Evolutionary conservation across 2,113 vertebrate species (phyloP).

Genomic region (Oxyruncus cristatus): DNA sequence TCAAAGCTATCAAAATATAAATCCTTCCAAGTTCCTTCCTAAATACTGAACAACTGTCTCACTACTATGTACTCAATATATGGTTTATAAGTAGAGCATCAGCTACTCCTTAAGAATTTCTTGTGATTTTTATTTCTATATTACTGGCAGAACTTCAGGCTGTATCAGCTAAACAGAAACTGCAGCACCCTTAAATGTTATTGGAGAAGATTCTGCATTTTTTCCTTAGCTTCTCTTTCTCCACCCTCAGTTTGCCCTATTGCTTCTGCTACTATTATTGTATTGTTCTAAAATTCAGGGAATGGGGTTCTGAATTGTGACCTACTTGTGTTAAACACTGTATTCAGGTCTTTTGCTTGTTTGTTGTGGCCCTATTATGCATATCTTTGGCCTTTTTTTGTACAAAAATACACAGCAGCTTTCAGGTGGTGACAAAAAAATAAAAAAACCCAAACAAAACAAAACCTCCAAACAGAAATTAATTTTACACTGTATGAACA

Average conservation of each 20-base stretch:
- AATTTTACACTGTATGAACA: neutral
- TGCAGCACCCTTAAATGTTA: neutral
- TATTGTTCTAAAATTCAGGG: neutral
- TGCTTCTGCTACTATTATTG: neutral
- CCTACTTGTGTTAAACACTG: neutral
- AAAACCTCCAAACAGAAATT: neutral
- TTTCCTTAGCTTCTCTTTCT: neutral
- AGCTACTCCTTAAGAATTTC: neutral
- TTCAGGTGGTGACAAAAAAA: neutral
- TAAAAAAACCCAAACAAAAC: neutral
- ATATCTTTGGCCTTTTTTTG: neutral
- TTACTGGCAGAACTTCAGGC: neutral
- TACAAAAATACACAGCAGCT: neutral
- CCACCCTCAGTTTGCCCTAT: neutral
- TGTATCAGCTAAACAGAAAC: neutral
- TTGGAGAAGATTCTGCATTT: neutral
- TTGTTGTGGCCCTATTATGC: fast-evolving
- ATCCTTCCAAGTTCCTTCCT: neutral
- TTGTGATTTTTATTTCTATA: neutral
- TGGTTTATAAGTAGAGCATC: neutral
- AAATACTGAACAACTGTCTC: neutral
- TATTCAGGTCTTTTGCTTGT: neutral
- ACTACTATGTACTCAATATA: too few species aligned
- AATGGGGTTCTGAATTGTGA: neutral
- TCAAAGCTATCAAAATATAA: neutral